These are phyloP conservation scores for Heterodera carotae DNA, from an alignment of 1,140 invertebrate genomes.

Conservation along the genomic window DNA sequence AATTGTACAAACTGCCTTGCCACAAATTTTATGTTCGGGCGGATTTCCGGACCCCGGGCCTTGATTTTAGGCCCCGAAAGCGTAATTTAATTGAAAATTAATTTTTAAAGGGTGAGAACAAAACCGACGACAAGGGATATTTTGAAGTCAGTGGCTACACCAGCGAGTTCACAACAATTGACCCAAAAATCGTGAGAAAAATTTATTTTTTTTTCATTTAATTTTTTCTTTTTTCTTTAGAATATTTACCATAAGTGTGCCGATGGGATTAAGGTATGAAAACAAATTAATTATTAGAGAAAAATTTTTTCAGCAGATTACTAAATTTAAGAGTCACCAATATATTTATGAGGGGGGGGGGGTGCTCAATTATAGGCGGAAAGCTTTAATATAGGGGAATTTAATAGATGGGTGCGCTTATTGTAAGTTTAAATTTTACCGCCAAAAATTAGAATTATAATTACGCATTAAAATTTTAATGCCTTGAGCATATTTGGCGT, in stretches of 20 bases:
- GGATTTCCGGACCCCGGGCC: too few species aligned
- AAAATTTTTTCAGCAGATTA: not conserved
- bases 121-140: slow-evolving; percentile 48
- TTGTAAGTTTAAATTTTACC: too few species aligned
- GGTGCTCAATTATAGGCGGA: too few species aligned
- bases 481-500: too few species aligned
- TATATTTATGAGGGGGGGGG: too few species aligned
- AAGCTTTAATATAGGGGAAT: too few species aligned
- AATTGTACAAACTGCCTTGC: too few species aligned
- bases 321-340: slow-evolving; percentile 16
- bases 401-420: too few species aligned
- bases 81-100: not conserved
- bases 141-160: slow-evolving; percentile 56
- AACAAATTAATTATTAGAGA: slow-evolving; percentile 6
- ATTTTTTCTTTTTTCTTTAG: slow-evolving; percentile 5
- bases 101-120: slow-evolving; percentile 28
- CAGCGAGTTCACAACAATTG: slow-evolving; percentile 58
- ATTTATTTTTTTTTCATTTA: not conserved
- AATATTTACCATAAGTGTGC: slow-evolving; percentile 62
- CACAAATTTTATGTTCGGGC: too few species aligned
- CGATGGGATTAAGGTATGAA: slow-evolving; percentile 42
- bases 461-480: too few species aligned
- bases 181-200: slow-evolving; percentile 53
- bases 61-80: too few species aligned
- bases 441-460: too few species aligned